Evolutionary conservation across 2,113 vertebrate species (phyloP).

Genomic region (Silurus glanis): DNA sequence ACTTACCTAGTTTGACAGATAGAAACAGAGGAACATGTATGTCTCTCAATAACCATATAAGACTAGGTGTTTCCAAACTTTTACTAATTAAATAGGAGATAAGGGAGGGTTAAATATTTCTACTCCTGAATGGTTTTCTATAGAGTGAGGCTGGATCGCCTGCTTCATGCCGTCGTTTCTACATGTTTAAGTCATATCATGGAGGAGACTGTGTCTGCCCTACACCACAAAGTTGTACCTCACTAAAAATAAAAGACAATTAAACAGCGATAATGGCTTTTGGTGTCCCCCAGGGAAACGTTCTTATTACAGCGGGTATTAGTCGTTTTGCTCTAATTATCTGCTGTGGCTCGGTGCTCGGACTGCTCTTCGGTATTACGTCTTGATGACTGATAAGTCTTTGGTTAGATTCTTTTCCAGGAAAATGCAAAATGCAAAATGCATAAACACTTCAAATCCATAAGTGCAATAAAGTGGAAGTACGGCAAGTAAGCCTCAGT

Average conservation of each 20-base stretch:
- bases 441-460: background rate
- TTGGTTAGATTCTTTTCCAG: background rate
- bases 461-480: background rate
- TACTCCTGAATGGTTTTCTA: background rate
- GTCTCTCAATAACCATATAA: too few relatives aligned
- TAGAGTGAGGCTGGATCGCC: background rate
- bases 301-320: constrained; percentile 69
- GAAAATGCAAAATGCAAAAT: constrained; percentile 7
- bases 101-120: background rate
- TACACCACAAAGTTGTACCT: constrained; percentile 62
- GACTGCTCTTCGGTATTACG: background rate
- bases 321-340: constrained; percentile 46
- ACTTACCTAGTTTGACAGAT: too few relatives aligned
- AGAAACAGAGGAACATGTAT: too few relatives aligned
- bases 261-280: constrained; percentile 71
- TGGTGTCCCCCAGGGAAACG: constrained; percentile 65
- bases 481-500: background rate
- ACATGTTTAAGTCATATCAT: background rate
- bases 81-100: background rate
- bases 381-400: background rate
- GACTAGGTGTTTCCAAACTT: too few relatives aligned
- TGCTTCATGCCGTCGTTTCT: background rate
- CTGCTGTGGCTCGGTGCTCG: constrained; percentile 8
- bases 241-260: constrained; percentile 81
- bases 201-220: constrained; percentile 42